phyloP scores from a whole-genome alignment of 2,113 vertebrate genomes.

The Prinia subflava region DNA sequence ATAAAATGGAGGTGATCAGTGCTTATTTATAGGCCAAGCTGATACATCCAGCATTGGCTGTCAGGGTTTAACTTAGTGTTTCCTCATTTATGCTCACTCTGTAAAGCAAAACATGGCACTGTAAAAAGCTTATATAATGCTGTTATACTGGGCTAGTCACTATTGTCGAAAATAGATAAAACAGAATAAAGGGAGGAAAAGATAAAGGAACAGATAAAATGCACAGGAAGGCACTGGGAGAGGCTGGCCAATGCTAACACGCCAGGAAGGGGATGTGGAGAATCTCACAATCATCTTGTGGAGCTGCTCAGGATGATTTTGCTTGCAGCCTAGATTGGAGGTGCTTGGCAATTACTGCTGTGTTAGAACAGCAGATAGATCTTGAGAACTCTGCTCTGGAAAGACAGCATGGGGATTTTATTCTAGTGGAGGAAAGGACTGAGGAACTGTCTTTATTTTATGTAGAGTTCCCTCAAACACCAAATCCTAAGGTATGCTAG shows the following conservation, averaged over 20 bases:
- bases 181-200: neutral
- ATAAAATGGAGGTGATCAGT: conserved; percentile 80
- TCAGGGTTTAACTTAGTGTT: conserved; percentile 72
- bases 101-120: conserved; percentile 42
- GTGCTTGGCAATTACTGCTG: neutral
- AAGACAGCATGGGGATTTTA: neutral
- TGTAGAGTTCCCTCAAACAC: neutral
- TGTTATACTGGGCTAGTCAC: conserved; percentile 35
- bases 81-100: conserved; percentile 67
- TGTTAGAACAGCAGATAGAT: neutral
- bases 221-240: neutral
- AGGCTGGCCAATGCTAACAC: neutral
- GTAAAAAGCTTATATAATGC: conserved; percentile 47
- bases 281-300: neutral
- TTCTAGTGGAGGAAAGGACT: neutral
- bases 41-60: conserved; percentile 71
- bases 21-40: conserved; percentile 78
- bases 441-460: neutral
- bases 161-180: neutral
- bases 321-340: neutral
- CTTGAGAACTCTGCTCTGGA: neutral
- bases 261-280: neutral
- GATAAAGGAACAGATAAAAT: neutral
- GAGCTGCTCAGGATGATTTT: neutral
- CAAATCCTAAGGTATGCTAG: neutral